phyloP scores from a whole-genome alignment of 2,113 vertebrate species.

The Ailuropoda melanoleuca region DNA sequence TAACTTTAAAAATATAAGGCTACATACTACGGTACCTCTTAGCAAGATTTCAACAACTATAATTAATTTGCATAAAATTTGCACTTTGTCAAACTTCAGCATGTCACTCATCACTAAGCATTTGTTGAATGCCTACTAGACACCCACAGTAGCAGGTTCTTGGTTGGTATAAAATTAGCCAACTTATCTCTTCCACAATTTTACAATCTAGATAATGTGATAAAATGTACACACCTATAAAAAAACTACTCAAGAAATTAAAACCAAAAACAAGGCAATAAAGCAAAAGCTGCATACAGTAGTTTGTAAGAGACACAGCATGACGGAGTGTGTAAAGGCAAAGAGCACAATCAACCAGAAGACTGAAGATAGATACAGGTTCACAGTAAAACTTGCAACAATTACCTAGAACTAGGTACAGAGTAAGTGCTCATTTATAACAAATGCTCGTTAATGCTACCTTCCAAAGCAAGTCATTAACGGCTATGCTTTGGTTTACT shows the following conservation, averaged over 20 bases:
- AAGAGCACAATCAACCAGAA: background rate
- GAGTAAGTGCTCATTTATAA: background rate
- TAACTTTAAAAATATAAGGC: conserved; percentile 29
- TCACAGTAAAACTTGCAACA: background rate
- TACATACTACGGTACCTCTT: background rate
- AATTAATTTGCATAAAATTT: conserved; percentile 37
- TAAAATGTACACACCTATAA: background rate
- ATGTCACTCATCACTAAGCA: conserved; percentile 63
- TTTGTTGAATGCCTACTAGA: conserved; percentile 79
- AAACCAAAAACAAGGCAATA: conserved; percentile 1
- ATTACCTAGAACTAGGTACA: background rate
- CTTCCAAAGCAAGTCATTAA: background rate
- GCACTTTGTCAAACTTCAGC: conserved; percentile 1
- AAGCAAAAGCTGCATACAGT: background rate
- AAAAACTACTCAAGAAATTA: conserved; percentile 18
- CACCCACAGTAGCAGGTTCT: conserved; percentile 29
- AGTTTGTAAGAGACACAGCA: background rate
- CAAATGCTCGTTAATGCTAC: background rate
- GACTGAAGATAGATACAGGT: background rate
- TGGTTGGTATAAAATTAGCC: conserved; percentile 14
- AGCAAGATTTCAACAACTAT: conserved; percentile 4
- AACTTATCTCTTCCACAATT: conserved; percentile 39
- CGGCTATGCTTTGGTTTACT: background rate
- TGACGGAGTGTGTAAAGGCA: background rate
- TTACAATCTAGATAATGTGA: background rate